phyloP scores from a whole-genome alignment of 2,888 invertebrate genomes.

The Trileptium ribeirensis region DNA sequence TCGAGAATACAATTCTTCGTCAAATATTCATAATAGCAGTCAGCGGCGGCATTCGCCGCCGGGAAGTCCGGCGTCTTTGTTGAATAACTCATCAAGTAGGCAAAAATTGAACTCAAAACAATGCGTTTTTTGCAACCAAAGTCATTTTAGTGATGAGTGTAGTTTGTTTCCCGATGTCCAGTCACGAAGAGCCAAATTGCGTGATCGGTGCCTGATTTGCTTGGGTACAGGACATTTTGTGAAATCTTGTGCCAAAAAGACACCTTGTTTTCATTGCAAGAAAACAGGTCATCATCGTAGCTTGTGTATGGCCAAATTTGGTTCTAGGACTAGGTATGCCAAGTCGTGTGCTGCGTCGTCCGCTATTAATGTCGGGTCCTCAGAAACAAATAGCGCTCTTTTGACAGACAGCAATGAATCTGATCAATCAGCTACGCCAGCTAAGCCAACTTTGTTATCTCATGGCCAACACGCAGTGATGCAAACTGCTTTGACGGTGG shows the following conservation, averaged over 20 bases:
- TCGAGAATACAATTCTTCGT: no score
- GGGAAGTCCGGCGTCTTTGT: background rate
- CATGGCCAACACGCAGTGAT: background rate
- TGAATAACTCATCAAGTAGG: no score
- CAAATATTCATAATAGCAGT: no score
- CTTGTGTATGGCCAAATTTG: background rate
- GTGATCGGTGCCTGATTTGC: background rate
- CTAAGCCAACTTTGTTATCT: background rate
- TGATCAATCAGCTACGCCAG: no score
- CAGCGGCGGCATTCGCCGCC: no score
- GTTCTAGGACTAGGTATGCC: no score
- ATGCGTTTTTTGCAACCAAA: background rate
- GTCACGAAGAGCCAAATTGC: background rate
- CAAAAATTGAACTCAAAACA: background rate
- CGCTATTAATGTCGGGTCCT: no score
- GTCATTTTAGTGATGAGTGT: constrained; percentile 3
- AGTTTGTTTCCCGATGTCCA: background rate
- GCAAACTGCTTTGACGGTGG: background rate
- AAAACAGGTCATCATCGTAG: background rate
- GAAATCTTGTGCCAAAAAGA: background rate
- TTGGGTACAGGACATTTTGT: background rate
- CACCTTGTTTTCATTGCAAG: background rate
- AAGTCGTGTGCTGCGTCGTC: no score
- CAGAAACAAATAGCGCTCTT: no score
- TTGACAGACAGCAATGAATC: no score